These are phyloP conservation scores for Bradysia coprophila DNA, from an alignment of 1,140 invertebrate genomes.

Conservation along the genomic window DNA sequence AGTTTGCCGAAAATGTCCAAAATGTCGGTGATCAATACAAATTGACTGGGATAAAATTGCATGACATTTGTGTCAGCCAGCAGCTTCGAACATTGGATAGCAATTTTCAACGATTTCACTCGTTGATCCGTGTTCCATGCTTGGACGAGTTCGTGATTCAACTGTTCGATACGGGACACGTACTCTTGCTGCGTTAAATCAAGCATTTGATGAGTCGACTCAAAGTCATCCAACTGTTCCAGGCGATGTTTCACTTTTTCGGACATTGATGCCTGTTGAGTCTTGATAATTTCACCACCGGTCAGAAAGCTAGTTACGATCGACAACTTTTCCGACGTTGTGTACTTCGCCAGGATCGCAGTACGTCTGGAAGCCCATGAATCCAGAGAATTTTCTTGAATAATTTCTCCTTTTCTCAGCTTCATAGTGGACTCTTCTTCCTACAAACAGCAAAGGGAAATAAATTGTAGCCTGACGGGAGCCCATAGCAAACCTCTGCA, in stretches of 20 bases:
- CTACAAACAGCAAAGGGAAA: slow-evolving; percentile 1
- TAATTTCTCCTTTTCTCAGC: slow-evolving; percentile 22
- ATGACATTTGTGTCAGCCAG: slow-evolving; percentile 73
- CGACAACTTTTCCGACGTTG: slow-evolving; percentile 78
- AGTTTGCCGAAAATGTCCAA: slow-evolving; percentile 87
- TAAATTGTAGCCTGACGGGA: not conserved
- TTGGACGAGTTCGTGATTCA: slow-evolving; percentile 72
- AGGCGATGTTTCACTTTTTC: slow-evolving; percentile 81
- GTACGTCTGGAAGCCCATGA: slow-evolving; percentile 53
- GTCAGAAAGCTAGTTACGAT: slow-evolving; percentile 75
- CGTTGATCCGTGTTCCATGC: slow-evolving; percentile 89
- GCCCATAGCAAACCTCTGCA: too few species aligned
- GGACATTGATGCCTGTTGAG: slow-evolving; percentile 48
- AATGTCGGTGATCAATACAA: slow-evolving; percentile 89
- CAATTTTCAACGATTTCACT: slow-evolving; percentile 92
- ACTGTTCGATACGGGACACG: slow-evolving; percentile 66
- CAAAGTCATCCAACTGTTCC: slow-evolving; percentile 88
- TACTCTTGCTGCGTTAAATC: slow-evolving; percentile 86
- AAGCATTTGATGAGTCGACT: slow-evolving; percentile 72
- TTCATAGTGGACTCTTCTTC: too few species aligned
- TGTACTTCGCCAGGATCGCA: slow-evolving; percentile 69
- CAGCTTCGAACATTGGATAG: slow-evolving; percentile 89
- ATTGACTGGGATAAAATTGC: slow-evolving; percentile 95
- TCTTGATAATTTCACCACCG: slow-evolving; percentile 63
- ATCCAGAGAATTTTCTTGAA: slow-evolving; percentile 34